These are phyloP conservation scores for Macquaria ambigua DNA, from an alignment of 2,113 vertebrate genomes.

Conservation along the genomic window DNA sequence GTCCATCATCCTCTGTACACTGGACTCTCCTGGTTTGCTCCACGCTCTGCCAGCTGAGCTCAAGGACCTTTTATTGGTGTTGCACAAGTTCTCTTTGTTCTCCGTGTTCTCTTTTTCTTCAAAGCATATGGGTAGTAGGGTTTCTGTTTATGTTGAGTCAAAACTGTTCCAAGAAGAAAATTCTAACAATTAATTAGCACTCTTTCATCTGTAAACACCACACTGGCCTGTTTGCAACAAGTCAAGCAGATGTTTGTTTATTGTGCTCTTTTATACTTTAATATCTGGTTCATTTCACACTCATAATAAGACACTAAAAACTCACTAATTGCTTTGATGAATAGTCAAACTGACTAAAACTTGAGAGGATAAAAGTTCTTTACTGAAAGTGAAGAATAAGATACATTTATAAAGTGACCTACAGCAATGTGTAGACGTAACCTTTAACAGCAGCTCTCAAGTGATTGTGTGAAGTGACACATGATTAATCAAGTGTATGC, in stretches of 20 bases:
- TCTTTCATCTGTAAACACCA: conserved; percentile 25
- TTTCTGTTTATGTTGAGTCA: conserved; percentile 10
- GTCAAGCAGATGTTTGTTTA: conserved; percentile 25
- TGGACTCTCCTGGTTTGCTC: conserved; percentile 12
- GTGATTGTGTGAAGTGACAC: no score
- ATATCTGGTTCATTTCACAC: conserved; percentile 10
- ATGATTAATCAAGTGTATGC: not conserved
- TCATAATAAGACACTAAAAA: not conserved
- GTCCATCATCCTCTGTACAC: conserved; percentile 35
- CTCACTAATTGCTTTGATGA: not conserved
- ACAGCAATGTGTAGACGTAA: not conserved
- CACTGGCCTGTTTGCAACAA: not conserved
- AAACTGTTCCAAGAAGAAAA: conserved; percentile 1
- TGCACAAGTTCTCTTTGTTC: not conserved
- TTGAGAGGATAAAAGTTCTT: not conserved
- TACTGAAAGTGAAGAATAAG: not conserved
- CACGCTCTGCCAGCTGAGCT: conserved; percentile 13
- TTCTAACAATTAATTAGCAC: conserved; percentile 2
- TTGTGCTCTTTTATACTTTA: conserved; percentile 4
- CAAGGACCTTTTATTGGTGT: not conserved
- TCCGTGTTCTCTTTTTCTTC: not conserved
- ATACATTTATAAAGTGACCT: not conserved
- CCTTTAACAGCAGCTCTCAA: not conserved
- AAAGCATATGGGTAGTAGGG: not conserved
- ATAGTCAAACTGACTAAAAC: not conserved